These are phyloP conservation scores for Cyprinus carpio DNA, from an alignment of 2,113 vertebrate species.

Conservation along the genomic window DNA sequence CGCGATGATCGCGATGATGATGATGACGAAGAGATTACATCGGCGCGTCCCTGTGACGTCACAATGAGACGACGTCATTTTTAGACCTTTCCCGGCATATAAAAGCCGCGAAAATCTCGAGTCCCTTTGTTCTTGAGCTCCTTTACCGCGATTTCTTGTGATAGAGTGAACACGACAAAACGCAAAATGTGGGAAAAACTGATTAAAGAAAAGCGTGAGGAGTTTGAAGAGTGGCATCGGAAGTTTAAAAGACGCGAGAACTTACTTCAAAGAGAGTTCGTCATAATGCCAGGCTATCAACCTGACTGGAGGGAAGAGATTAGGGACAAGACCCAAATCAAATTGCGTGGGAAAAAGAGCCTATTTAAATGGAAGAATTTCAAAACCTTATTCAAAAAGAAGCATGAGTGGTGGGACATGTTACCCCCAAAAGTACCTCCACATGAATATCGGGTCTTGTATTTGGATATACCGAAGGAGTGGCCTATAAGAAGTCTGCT, in stretches of 20 bases:
- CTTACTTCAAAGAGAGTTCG: no score
- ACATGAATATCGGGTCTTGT: neutral
- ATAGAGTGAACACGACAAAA: neutral
- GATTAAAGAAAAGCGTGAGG: neutral
- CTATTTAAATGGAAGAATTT: neutral
- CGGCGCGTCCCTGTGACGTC: no score
- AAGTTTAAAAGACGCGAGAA: neutral
- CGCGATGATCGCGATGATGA: no score
- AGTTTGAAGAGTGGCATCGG: neutral
- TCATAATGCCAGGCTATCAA: no score
- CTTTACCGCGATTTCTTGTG: neutral
- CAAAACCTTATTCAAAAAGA: neutral
- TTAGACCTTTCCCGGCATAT: neutral
- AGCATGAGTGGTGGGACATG: no score
- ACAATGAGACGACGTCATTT: neutral
- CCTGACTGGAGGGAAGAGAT: neutral
- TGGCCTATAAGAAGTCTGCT: neutral
- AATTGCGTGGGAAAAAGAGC: neutral
- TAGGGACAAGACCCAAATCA: neutral
- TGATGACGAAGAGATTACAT: no score
- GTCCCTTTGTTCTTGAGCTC: neutral
- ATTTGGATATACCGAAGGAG: neutral
- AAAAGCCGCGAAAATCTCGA: neutral
- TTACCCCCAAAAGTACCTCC: neutral
- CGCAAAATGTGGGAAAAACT: neutral